Evolutionary conservation across 2,888 invertebrate species (phyloP).

Genomic region (Netelia fuscicornis): DNA sequence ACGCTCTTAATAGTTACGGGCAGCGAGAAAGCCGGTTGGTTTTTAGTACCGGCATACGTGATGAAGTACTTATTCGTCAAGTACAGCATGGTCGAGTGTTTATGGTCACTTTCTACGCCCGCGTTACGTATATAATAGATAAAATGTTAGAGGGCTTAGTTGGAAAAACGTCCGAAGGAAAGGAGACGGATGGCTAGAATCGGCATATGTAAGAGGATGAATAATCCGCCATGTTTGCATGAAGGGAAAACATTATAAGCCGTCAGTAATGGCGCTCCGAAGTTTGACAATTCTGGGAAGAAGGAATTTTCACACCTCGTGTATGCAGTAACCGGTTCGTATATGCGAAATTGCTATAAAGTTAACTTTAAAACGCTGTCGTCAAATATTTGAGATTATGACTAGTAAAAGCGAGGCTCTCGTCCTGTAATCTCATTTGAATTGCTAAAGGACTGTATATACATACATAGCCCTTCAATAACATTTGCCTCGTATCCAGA

Average conservation of each 20-base stretch:
- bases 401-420: neutral
- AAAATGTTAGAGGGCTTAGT: neutral
- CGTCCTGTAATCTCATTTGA: neutral
- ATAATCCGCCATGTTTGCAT: neutral
- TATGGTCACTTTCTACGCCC: neutral
- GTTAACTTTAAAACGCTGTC: neutral
- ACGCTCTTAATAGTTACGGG: neutral
- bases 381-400: neutral
- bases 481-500: no score
- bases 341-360: neutral
- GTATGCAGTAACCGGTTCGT: neutral
- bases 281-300: neutral
- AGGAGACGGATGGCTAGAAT: neutral
- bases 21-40: neutral
- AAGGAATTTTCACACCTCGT: neutral
- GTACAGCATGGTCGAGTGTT: neutral
- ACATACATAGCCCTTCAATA: no score
- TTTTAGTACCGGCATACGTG: neutral
- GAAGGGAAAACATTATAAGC: neutral
- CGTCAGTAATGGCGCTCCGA: neutral
- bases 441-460: neutral
- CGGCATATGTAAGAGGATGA: neutral
- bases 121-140: neutral
- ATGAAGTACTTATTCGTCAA: neutral
- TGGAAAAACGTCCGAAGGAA: neutral